Base-by-base conservation (phyloP, 2,113 vertebrate species). In the Gymnogyps californianus region DNA sequence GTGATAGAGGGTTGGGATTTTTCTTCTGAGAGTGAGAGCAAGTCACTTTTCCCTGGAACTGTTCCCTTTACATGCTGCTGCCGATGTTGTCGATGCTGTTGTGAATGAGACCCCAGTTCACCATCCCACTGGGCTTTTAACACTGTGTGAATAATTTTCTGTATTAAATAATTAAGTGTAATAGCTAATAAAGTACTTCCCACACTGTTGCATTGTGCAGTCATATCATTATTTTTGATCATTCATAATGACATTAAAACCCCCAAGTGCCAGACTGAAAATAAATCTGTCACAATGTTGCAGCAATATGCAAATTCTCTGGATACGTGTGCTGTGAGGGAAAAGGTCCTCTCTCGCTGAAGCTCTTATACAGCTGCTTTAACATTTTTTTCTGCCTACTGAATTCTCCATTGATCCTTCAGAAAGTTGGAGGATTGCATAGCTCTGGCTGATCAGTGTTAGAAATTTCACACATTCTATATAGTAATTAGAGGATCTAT, bases 91-190 rank as follows among this genome's bases (percentile, higher is more conserved):
- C 0, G 10, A 11, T 75, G 88, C 81, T 78, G 54, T 58, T 59
- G 78, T 78, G 96, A 94, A 78, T 34, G 78, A 95, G 91, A 93
- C 93, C 91, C 88, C 20, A 74, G 66, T 16, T 87, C 83, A 93
- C 95, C 96, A 93, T 95, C 96, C 96, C 94, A 96, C 80, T 25
- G 85, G 92, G 97, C 94, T 96, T 95, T 97, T 96, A 95, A 83
- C 82, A 61, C 62, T 24, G 44, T n/a, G 76, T 44, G 34, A 96
- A 96, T 97, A 91, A 96, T 97, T 97, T 89, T 86, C 92, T 42
- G 52, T 93, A 96, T 98, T 96, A 97, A 98, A 98, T 97, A 97
- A 98, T 98, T 97, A 97, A 97, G 94, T 51, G 88, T 94, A 98
- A 96, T 93, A 98, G 95, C 96, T 98, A 97, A 97, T 93, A 74